These are phyloP conservation scores for Micromesistius poutassou DNA, from an alignment of 2,797 vertebrate species.

Conservation along the genomic window DNA sequence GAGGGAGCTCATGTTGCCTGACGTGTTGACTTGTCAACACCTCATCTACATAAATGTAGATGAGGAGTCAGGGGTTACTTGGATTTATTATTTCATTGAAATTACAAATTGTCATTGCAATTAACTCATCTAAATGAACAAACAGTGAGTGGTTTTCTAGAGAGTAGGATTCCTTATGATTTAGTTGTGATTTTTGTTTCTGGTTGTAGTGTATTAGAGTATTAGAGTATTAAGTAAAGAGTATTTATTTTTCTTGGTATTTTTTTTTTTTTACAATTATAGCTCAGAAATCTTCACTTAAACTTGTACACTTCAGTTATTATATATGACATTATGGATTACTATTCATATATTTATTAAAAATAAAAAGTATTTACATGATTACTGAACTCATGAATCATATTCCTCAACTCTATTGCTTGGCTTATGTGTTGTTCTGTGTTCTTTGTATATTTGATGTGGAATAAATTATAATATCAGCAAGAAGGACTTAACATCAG, in stretches of 20 bases:
- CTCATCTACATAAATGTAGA: neutral
- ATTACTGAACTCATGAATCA: neutral
- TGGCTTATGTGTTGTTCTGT: neutral
- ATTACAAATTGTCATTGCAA: too few relatives aligned
- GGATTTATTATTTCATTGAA: neutral
- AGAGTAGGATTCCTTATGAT: neutral
- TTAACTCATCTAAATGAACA: too few relatives aligned
- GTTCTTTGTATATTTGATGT: neutral
- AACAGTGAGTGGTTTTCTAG: neutral
- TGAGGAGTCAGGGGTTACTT: neutral
- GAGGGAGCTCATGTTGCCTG: neutral
- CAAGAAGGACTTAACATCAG: neutral
- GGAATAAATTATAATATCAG: neutral
- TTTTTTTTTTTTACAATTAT: neutral
- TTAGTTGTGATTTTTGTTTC: neutral
- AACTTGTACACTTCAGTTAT: neutral
- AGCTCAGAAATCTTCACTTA: neutral
- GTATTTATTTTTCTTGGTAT: neutral
- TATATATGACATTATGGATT: neutral
- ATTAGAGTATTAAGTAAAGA: too few relatives aligned
- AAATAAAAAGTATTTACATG: neutral
- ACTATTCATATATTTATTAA: neutral
- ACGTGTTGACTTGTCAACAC: too few relatives aligned
- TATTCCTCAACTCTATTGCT: neutral
- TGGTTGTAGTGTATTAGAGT: neutral